Percentiles rank a stretch among this genome's conserved stretches.
Evolutionary conservation across 2,797 vertebrate species (phyloP).

Genomic region (Triplophysa bombifrons): DNA sequence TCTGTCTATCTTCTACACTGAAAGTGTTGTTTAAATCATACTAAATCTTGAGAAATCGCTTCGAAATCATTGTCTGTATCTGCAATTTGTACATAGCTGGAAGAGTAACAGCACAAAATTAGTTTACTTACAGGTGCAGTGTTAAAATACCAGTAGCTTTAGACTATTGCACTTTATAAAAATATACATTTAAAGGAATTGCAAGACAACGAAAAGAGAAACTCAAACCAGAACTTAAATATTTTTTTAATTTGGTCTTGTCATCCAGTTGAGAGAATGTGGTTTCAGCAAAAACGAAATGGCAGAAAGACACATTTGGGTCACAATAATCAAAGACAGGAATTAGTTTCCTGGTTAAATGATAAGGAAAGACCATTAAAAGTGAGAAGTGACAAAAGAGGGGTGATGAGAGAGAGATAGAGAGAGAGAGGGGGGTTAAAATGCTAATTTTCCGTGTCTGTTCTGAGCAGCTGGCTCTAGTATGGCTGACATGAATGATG

Average conservation of each 20-base stretch:
- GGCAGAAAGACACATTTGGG: constrained; percentile 18
- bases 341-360: constrained; percentile 43
- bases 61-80: too few relatives aligned
- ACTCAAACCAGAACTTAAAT: constrained; percentile 29
- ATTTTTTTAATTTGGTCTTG: not conserved
- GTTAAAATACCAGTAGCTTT: too few relatives aligned
- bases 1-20: too few relatives aligned
- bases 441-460: constrained; percentile 62
- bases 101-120: too few relatives aligned
- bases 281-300: constrained; percentile 10
- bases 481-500: constrained; percentile 94
- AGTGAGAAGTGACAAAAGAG: constrained; percentile 28
- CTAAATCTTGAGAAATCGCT: too few relatives aligned
- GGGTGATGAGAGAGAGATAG: constrained; percentile 3
- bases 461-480: constrained; percentile 89
- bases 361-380: constrained; percentile 41
- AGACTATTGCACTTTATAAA: too few relatives aligned
- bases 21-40: too few relatives aligned
- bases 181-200: not conserved
- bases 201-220: not conserved
- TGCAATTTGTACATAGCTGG: too few relatives aligned
- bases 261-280: not conserved
- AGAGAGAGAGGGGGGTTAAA: constrained; percentile 4
- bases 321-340: constrained; percentile 36
- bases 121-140: too few relatives aligned